A percentile compares a stretch with the other conserved stretches of the same genome.
These are phyloP conservation scores for Thereva unica DNA, from an alignment of 2,888 invertebrate species.

Conservation along the genomic window DNA sequence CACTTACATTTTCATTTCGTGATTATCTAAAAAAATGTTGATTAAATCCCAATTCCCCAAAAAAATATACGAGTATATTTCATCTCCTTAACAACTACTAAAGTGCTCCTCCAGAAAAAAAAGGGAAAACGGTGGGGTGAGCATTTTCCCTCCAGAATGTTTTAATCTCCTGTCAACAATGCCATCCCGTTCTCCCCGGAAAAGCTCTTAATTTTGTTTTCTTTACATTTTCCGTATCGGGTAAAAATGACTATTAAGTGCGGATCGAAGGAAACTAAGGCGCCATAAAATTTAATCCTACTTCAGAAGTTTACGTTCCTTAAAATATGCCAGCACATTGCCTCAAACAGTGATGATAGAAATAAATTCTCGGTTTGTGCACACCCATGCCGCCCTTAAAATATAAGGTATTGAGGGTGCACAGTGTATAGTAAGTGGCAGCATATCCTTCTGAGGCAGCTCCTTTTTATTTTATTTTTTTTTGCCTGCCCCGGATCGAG, in stretches of 20 bases:
- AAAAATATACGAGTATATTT: too few species aligned
- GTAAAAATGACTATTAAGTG: conserved; percentile 18
- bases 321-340: conserved; percentile 33
- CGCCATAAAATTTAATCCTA: conserved; percentile 33
- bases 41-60: too few species aligned
- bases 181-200: too few species aligned
- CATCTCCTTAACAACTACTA: too few species aligned
- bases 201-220: conserved; percentile 3
- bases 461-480: conserved; percentile 18
- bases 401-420: neutral
- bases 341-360: conserved; percentile 24
- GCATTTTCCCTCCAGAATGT: too few species aligned
- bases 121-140: too few species aligned
- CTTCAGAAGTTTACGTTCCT: conserved; percentile 33
- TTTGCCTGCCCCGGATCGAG: neutral
- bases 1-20: too few species aligned
- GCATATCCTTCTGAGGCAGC: conserved; percentile 10
- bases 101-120: too few species aligned
- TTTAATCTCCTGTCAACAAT: too few species aligned
- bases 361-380: conserved; percentile 23
- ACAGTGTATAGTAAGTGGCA: neutral
- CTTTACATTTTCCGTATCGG: conserved; percentile 27
- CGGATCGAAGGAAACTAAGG: conserved; percentile 31
- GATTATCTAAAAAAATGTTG: too few species aligned
- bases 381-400: neutral